phyloP scores from a whole-genome alignment of 2,797 vertebrate species.

The Hirundo rustica region DNA sequence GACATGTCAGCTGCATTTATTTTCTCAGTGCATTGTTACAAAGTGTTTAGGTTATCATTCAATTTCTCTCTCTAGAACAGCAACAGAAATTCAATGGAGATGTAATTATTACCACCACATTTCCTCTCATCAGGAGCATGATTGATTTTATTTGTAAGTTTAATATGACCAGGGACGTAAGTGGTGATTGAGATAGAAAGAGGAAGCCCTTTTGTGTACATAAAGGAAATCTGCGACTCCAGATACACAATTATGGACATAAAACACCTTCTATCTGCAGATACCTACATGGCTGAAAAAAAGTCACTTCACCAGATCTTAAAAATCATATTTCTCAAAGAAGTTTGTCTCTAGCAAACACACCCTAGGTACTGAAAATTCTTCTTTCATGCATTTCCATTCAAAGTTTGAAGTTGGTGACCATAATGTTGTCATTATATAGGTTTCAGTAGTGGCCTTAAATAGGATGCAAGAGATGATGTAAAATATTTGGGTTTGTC shows the following conservation, averaged over 20 bases:
- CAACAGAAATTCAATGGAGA: conserved; percentile 28
- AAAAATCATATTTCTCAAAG: background rate
- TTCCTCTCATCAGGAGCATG: conserved; percentile 14
- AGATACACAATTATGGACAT: background rate
- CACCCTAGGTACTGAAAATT: background rate
- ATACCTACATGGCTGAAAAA: background rate
- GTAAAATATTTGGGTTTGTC: background rate
- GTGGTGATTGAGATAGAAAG: conserved; percentile 4
- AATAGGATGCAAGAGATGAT: background rate
- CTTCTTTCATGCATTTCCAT: background rate
- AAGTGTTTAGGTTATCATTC: background rate
- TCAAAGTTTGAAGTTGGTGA: background rate
- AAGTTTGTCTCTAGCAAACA: background rate
- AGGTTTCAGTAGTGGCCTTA: background rate
- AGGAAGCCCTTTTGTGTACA: background rate
- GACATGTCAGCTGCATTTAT: background rate
- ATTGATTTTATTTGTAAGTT: conserved; percentile 10
- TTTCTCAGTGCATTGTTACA: background rate
- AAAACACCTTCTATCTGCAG: background rate
- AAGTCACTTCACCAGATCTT: background rate
- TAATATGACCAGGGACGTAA: background rate
- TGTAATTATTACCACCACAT: background rate
- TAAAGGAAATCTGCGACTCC: background rate
- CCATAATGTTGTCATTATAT: background rate
- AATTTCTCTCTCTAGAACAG: background rate